Conservation (phyloP, 2,113 vertebrate species). For the Pycnonotus jocosus region DNA sequence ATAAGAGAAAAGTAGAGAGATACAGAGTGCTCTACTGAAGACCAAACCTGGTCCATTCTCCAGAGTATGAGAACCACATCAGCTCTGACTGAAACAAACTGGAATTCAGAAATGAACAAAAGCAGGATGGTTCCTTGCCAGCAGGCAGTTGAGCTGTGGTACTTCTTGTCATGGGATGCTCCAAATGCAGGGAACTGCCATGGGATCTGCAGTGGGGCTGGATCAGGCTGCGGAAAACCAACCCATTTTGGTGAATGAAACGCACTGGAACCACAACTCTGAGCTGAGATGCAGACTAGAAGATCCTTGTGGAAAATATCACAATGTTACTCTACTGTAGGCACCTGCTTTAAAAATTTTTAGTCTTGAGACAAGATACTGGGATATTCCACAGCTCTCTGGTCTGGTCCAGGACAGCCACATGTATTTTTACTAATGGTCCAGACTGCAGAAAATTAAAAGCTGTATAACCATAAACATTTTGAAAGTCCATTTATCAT, state of each 20-base stretch:
- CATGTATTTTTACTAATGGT: background rate
- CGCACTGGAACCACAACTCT: background rate
- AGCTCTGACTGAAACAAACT: background rate
- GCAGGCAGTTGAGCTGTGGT: background rate
- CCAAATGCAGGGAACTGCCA: background rate
- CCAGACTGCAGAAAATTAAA: background rate
- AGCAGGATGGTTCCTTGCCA: background rate
- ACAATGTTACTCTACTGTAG: background rate
- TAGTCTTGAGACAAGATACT: background rate
- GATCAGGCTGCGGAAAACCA: background rate
- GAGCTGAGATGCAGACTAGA: background rate
- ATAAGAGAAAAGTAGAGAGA: background rate
- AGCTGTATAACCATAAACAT: background rate
- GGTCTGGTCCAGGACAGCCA: background rate
- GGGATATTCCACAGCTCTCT: background rate
- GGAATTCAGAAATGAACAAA: background rate
- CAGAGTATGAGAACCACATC: background rate
- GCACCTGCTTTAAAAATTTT: background rate
- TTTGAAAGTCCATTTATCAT: background rate
- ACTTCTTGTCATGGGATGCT: background rate
- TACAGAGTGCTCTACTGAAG: accelerated
- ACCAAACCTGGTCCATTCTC: background rate
- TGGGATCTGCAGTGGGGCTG: accelerated
- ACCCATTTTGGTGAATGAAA: background rate
- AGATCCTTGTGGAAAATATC: background rate